Base-by-base conservation (phyloP, 2,888 invertebrate genomes). In the Synanthedon tipuliformis region DNA sequence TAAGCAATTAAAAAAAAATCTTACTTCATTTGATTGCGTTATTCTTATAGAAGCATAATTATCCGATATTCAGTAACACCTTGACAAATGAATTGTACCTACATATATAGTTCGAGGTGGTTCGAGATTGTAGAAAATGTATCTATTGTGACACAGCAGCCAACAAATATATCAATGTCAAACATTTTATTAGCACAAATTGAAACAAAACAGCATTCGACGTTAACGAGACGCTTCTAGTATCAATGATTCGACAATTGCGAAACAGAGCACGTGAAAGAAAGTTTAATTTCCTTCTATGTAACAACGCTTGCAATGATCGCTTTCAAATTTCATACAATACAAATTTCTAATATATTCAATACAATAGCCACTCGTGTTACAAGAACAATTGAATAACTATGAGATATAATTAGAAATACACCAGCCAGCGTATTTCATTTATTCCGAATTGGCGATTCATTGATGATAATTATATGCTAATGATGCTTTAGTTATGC, bases 231-330 rank as follows among this genome's bases (percentile, higher is more conserved):
- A 50, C 40, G 49, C 41, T 18, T 52, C 50, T 52, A 52, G 53
- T 55, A 53, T 45, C 52, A 55, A 50, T 45, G 50, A 54, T 54
- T 55, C 51, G 52, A 50, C 45, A 54, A 56, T 56, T 52, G 51
- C 50, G 49, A 55, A 53, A 51, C 54, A 52, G 50, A 51, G 51
- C 54, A 54, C 50, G 54, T 54, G 45, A 53, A 58, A 53, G 58
- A 58, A 58, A 56, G 57, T 51, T 5, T 41, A 54, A 58, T 56
- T 58, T 57, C 54, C 53, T 50, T 58, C 55, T 56, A 58, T 52
- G 55, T 55, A 56, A 58, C 53, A 55, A 54, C 49, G 45, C 18
- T 3, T 49, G 16, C 45, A 45, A 15, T 49, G 49, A 49, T 49
- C 23, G 12, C 49, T 49, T 49, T 49, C 49, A 18, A 49, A 12